Percentiles rank a stretch among this genome's conserved stretches.
These are phyloP conservation scores for Montipora sp. DNA, from an alignment of 64 coral and sea anemone genomes.

Conservation along the genomic window DNA sequence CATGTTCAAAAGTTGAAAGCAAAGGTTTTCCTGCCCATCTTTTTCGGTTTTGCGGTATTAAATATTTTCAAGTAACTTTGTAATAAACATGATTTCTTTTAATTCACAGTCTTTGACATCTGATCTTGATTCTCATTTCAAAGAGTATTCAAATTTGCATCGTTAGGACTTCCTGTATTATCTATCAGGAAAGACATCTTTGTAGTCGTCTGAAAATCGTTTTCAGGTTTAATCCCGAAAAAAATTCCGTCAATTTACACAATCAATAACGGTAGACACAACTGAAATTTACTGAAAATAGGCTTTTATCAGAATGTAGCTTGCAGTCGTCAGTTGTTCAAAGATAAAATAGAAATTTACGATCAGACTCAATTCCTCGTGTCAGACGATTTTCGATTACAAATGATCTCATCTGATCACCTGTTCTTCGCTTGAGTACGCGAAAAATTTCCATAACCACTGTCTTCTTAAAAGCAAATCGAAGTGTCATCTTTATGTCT, in stretches of 20 bases:
- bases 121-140: not conserved
- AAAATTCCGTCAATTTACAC: not conserved
- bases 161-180: not conserved
- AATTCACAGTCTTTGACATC: not conserved
- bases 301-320: too few species aligned
- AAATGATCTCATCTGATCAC: conserved; percentile 32
- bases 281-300: not conserved
- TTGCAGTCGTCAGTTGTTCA: not conserved
- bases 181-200: not conserved
- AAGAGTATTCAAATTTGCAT: conserved; percentile 16
- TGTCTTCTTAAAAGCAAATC: not conserved
- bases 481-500: not conserved
- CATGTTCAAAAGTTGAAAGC: not conserved
- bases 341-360: not conserved
- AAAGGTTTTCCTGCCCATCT: not conserved
- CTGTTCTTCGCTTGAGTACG: not conserved
- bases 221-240: not conserved
- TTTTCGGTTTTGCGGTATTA: not conserved
- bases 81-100: not conserved
- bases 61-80: not conserved
- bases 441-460: conserved; percentile 30
- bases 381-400: not conserved
- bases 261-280: not conserved
- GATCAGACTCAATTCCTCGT: not conserved
- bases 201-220: not conserved